Conservation (phyloP, 2,888 invertebrate species). For the Ormyrus rosae region DNA sequence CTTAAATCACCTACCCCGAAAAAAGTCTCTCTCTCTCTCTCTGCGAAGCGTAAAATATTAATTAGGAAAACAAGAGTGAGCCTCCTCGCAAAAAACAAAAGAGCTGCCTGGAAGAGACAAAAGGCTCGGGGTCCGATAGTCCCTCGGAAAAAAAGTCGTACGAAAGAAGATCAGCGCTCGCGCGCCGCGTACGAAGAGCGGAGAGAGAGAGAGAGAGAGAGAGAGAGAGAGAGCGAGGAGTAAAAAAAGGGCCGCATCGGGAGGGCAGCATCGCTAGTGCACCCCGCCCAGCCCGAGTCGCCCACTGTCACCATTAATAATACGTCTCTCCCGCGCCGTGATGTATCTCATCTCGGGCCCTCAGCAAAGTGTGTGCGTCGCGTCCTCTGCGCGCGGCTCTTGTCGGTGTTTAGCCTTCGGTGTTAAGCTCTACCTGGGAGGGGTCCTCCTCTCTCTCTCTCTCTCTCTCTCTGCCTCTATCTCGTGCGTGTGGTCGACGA, state of each 20-base stretch:
- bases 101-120: slow-evolving; percentile 3
- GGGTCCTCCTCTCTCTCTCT: slow-evolving; percentile 33
- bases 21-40: not conserved
- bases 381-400: slow-evolving; percentile 49
- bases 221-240: slow-evolving; percentile 58
- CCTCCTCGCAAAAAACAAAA: not conserved
- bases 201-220: slow-evolving; percentile 30
- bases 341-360: slow-evolving; percentile 73
- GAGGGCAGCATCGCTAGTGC: slow-evolving; percentile 62
- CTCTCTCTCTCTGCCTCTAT: not conserved
- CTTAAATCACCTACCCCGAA: slow-evolving; percentile 44
- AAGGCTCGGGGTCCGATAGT: not conserved
- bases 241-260: slow-evolving; percentile 54
- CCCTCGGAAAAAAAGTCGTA: not conserved
- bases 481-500: no score
- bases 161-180: slow-evolving; percentile 4
- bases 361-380: not conserved
- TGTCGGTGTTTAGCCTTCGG: slow-evolving; percentile 64
- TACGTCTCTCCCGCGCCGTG: slow-evolving; percentile 72
- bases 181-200: slow-evolving; percentile 5
- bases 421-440: slow-evolving; percentile 58
- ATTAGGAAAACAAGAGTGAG: slow-evolving; percentile 49
- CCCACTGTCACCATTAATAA: slow-evolving; percentile 77
- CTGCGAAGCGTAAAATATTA: slow-evolving; percentile 52
- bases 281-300: slow-evolving; percentile 75